A percentile compares a stretch with the other conserved stretches of the same genome.
Evolutionary conservation across 1,140 invertebrate species (phyloP).

Genomic region (Pseudomyrmex flavicornis): DNA sequence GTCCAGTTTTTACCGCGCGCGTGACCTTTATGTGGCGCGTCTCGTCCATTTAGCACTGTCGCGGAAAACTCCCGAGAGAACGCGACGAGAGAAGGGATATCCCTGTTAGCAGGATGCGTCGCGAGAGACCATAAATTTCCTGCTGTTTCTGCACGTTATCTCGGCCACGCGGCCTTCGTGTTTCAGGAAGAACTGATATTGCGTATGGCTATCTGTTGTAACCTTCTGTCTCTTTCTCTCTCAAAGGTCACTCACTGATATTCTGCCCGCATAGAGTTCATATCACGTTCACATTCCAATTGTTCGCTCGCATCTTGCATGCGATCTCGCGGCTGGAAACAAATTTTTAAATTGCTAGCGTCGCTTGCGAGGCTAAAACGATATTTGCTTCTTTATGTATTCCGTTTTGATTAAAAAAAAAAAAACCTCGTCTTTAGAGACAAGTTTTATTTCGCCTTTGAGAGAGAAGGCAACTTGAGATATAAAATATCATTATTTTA

Average conservation of each 20-base stretch:
- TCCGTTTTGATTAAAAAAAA: too few species aligned
- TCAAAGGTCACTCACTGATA: slow-evolving; percentile 34
- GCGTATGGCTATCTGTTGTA: background rate
- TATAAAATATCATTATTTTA: too few species aligned
- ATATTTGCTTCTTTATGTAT: too few species aligned
- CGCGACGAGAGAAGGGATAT: background rate
- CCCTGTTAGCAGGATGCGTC: slow-evolving; percentile 1
- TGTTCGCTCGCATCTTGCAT: background rate
- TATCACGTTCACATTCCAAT: background rate
- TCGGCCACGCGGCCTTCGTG: slow-evolving; percentile 7
- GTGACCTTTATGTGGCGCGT: slow-evolving; percentile 42
- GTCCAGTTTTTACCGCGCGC: slow-evolving; percentile 53
- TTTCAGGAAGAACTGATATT: slow-evolving; percentile 44
- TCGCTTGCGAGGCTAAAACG: too few species aligned
- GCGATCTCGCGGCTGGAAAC: background rate
- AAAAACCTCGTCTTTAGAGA: too few species aligned
- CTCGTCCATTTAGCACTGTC: slow-evolving; percentile 58
- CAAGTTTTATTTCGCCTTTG: too few species aligned
- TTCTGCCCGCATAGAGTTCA: background rate
- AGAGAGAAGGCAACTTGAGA: too few species aligned
- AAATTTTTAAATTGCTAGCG: too few species aligned
- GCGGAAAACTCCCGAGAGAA: slow-evolving; percentile 6
- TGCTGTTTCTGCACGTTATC: slow-evolving; percentile 18
- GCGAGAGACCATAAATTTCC: slow-evolving; percentile 59
- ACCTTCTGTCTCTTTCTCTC: background rate